Percentiles rank a stretch among this genome's conserved stretches.
phyloP scores from a whole-genome alignment of 2,888 invertebrate species.

The Chloroclystis v-ata region DNA sequence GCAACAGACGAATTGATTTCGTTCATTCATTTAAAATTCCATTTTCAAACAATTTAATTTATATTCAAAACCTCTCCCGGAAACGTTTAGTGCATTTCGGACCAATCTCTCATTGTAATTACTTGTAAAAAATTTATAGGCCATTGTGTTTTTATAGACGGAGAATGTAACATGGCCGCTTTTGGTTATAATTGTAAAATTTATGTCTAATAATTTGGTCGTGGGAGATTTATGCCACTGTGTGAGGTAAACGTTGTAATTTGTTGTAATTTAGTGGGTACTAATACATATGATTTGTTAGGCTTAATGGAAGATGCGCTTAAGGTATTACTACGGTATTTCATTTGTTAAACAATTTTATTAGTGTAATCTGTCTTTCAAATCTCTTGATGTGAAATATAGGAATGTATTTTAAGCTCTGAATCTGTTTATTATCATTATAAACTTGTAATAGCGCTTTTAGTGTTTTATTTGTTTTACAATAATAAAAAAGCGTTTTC shows the following conservation, averaged over 20 bases:
- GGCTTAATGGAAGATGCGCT: constrained; percentile 2
- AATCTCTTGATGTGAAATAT: not conserved
- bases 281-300: constrained; percentile 20
- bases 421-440: not conserved
- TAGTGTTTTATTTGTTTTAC: no score
- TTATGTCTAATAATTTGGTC: constrained; percentile 57
- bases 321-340: constrained; percentile 7
- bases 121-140: constrained; percentile 68
- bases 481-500: no score
- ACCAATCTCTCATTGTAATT: constrained; percentile 69
- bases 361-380: constrained; percentile 23
- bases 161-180: constrained; percentile 30
- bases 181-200: constrained; percentile 54
- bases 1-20: constrained; percentile 45
- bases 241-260: constrained; percentile 39
- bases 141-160: constrained; percentile 63
- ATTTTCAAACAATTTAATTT: constrained; percentile 48
- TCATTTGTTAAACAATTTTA: constrained; percentile 9
- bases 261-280: constrained; percentile 29
- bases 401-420: not conserved
- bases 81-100: constrained; percentile 52
- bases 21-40: constrained; percentile 39
- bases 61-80: constrained; percentile 51
- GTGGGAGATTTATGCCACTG: constrained; percentile 39
- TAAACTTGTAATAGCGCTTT: no score